A percentile compares a stretch with the other conserved stretches of the same genome.
phyloP scores from a whole-genome alignment of 2,888 invertebrate genomes.

The Perithous albicinctus region DNA sequence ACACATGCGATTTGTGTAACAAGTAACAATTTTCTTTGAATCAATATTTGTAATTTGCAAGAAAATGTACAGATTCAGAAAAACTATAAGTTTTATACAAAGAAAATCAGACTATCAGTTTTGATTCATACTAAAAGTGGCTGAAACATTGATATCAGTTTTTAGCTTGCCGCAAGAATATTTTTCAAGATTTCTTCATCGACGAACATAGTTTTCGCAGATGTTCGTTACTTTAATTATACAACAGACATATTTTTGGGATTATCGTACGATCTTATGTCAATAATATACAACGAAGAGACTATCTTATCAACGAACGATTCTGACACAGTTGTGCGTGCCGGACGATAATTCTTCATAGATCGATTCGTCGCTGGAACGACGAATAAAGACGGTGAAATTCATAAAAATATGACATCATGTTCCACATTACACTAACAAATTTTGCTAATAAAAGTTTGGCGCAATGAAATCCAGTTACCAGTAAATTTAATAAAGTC shows the following conservation, averaged over 20 bases:
- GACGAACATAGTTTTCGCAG: neutral
- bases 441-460: too few species aligned
- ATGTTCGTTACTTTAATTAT: neutral
- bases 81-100: too few species aligned
- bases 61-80: too few species aligned
- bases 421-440: neutral
- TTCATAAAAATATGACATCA: neutral
- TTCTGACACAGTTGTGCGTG: neutral
- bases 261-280: neutral
- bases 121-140: neutral
- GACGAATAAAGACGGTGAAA: neutral
- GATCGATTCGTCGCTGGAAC: neutral
- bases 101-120: too few species aligned
- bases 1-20: too few species aligned
- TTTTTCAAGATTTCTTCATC: neutral
- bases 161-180: neutral
- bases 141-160: neutral
- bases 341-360: neutral
- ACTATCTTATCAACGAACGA: conserved; percentile 2
- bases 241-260: neutral
- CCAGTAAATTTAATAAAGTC: too few species aligned
- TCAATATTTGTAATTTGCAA: too few species aligned
- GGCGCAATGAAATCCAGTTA: too few species aligned
- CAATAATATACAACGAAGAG: neutral
- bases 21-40: too few species aligned